Conservation (phyloP, 2,113 vertebrate species). For the Butorides virescens region DNA sequence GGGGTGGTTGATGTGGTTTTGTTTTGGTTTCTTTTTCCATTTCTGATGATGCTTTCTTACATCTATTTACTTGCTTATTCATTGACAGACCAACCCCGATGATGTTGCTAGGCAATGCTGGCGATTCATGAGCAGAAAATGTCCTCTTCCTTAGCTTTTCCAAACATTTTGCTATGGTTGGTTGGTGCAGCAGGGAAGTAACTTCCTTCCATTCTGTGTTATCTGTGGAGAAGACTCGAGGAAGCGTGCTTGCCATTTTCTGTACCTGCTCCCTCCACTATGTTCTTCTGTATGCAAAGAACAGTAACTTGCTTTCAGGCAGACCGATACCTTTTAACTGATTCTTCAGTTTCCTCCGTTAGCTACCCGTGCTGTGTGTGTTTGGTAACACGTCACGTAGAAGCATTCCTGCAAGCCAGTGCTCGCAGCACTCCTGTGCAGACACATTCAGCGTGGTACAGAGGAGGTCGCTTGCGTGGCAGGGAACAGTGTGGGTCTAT, state of each 20-base stretch:
- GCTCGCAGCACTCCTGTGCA: neutral
- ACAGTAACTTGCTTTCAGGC: neutral
- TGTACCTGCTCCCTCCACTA: neutral
- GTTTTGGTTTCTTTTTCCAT: neutral
- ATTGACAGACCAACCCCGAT: neutral
- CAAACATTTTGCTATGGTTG: neutral
- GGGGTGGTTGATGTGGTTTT: neutral
- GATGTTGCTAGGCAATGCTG: conserved; percentile 23
- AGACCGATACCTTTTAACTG: neutral
- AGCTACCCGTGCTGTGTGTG: neutral
- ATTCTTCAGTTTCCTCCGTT: too few species aligned
- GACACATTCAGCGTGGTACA: neutral
- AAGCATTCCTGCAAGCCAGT: neutral
- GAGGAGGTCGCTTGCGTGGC: neutral
- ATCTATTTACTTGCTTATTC: neutral
- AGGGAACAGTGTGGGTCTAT: neutral
- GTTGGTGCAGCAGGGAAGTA: neutral
- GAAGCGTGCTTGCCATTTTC: neutral
- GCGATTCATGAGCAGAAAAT: neutral
- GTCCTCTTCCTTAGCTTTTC: neutral
- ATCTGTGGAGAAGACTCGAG: neutral
- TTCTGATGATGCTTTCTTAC: neutral
- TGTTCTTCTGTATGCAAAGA: neutral
- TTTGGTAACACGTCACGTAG: neutral
- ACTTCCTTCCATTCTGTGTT: neutral